Evolutionary conservation across 2,888 invertebrate genomes (phyloP), one percentile per base, ranked within the genome.

Genomic region (Tigriopus californicus): DNA sequence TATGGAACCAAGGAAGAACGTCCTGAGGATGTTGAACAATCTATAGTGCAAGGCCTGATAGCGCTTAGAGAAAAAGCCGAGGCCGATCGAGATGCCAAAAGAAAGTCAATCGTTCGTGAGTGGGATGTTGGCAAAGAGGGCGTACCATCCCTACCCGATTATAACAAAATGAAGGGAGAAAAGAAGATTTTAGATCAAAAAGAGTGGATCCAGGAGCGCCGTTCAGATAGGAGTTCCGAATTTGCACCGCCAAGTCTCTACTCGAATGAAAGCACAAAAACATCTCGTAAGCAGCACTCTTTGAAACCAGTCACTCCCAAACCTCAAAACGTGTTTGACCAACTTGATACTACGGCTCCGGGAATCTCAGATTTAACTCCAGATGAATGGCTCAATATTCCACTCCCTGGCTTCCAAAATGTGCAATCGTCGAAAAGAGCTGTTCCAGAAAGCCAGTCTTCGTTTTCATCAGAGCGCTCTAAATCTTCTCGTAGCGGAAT

Each of bases 161-260:
- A 18, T 13, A 13, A 12, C 4, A 58, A 42, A 22, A 24, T 54
- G 33, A 54, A 54, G 13, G 25, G 18, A 12, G 60, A 56, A 22
- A n/a, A 22, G 20, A 48, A 47, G 20, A 48, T 60, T 33, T 15
- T 60, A 18, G 25, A 24, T 15, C 48, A 61, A 40, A 41, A 60
- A 25, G 51, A 53, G 33, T 55, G 59, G 58, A 24, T 52, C 25
- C 20, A 52, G 13, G 24, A 55, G 54, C 33, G 60, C 68, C 76
- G 91, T 63, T 73, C 73, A 58, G 81, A 84, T 67, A 76, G 90
- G 63, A 73, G 75, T 24, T 67, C 75, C 0, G 87, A 89, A 69
- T 91, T 91, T 72, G 89, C 85, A 1, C 90, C 90, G 4, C 76
- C 77, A 1, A 54, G 65, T 33, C 44, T 2, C 33, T 62, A 63